phyloP scores from a whole-genome alignment of 2,888 invertebrate species.

The Bruchidius siliquastri region DNA sequence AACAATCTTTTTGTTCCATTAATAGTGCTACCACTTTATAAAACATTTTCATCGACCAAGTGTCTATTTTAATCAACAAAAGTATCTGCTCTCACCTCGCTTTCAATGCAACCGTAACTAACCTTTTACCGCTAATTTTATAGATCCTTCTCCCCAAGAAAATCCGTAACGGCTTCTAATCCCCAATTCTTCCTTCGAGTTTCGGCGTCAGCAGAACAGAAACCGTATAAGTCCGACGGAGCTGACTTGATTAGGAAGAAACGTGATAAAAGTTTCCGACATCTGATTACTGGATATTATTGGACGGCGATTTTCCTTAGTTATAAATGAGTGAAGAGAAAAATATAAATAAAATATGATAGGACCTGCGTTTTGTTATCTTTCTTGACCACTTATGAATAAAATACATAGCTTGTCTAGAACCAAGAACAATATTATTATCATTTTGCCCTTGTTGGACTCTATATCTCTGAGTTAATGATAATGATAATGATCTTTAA shows the following conservation, averaged over 20 bases:
- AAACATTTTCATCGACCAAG: not conserved
- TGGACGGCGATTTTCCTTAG: slow-evolving; percentile 22
- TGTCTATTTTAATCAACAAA: not conserved
- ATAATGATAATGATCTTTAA: too few species aligned
- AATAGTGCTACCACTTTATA: not conserved
- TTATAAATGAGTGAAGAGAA: not conserved
- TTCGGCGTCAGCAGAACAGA: not conserved
- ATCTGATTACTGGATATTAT: slow-evolving; percentile 33
- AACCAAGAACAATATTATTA: too few species aligned
- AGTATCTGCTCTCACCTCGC: not conserved
- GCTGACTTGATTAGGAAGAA: not conserved
- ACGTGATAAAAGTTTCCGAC: slow-evolving; percentile 15
- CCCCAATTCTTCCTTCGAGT: not conserved
- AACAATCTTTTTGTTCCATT: too few species aligned
- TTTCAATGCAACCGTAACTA: not conserved
- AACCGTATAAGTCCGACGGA: not conserved
- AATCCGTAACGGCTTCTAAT: not conserved
- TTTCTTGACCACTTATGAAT: too few species aligned
- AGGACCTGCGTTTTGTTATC: not conserved
- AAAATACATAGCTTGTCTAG: too few species aligned
- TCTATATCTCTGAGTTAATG: too few species aligned
- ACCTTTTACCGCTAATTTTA: not conserved
- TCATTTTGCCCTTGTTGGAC: too few species aligned
- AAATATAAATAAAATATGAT: not conserved
- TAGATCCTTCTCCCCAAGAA: not conserved